Evolutionary conservation across 1,140 invertebrate genomes (phyloP).

Genomic region (Drosophila repleta): DNA sequence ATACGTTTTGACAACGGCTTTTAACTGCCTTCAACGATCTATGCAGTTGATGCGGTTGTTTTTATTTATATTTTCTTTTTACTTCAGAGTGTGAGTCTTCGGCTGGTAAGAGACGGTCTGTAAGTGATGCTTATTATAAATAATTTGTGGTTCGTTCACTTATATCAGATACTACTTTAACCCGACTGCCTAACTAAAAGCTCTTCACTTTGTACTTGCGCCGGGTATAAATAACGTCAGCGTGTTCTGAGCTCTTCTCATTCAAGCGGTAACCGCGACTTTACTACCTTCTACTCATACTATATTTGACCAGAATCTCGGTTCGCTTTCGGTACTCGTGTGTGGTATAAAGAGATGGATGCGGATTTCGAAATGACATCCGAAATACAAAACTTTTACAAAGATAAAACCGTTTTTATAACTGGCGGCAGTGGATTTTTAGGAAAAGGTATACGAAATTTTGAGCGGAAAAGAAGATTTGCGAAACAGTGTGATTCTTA

Average conservation of each 20-base stretch:
- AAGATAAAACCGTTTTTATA: constrained; percentile 86
- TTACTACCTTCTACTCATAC: background rate
- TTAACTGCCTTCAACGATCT: background rate
- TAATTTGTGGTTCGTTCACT: constrained; percentile 33
- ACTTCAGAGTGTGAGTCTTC: constrained; percentile 10
- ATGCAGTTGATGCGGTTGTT: constrained; percentile 4
- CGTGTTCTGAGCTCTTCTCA: constrained; percentile 39
- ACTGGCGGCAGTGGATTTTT: constrained; percentile 90
- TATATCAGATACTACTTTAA: constrained; percentile 7
- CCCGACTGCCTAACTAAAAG: background rate
- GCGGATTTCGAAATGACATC: constrained; percentile 35
- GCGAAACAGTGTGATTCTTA: background rate
- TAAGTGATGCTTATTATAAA: constrained; percentile 20
- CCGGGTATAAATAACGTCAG: constrained; percentile 57
- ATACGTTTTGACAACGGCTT: background rate
- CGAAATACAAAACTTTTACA: constrained; percentile 86
- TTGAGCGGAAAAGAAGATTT: constrained; percentile 4
- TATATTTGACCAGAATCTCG: background rate
- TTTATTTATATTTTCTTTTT: background rate
- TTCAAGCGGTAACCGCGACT: constrained; percentile 36
- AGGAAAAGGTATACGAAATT: constrained; percentile 86
- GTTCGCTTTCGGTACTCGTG: background rate
- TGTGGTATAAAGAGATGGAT: constrained; percentile 1
- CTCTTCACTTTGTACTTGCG: background rate
- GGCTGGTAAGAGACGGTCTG: background rate